These are phyloP conservation scores for Sandelia bainsii DNA, from an alignment of 2,797 vertebrate species.

Conservation along the genomic window DNA sequence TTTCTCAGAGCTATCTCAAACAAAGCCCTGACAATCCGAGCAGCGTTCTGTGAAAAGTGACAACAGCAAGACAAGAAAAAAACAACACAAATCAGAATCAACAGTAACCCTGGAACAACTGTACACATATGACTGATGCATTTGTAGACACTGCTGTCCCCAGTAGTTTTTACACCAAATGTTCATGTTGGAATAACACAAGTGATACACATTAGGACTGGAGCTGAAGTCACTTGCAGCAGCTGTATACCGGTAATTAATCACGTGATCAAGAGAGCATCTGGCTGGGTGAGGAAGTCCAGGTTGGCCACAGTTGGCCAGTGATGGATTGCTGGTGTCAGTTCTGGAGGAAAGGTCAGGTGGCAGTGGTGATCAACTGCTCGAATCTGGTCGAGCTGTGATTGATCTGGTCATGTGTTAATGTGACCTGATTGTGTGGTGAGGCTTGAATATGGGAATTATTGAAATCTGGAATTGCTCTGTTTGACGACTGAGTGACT, in stretches of 20 bases:
- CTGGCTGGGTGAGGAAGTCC: slow-evolving; percentile 28
- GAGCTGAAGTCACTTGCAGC: slow-evolving; percentile 15
- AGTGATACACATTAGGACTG: not conserved
- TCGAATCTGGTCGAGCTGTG: slow-evolving; percentile 34
- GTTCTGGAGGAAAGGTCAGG: slow-evolving; percentile 45
- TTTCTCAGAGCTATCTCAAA: slow-evolving; percentile 97
- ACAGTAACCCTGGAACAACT: not conserved
- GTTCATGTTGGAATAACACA: not conserved
- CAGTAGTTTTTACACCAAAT: too few species aligned
- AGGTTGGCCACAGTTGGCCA: slow-evolving; percentile 48
- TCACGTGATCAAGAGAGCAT: slow-evolving; percentile 40
- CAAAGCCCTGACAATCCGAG: slow-evolving; percentile 95
- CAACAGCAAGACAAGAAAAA: not conserved
- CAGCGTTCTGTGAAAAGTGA: slow-evolving; percentile 88
- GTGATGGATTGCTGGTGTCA: slow-evolving; percentile 60
- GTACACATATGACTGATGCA: not conserved
- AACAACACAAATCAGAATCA: not conserved
- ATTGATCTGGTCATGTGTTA: slow-evolving; percentile 61
- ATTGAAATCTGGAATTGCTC: slow-evolving; percentile 26
- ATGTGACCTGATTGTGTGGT: slow-evolving; percentile 40
- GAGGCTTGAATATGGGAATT: slow-evolving; percentile 30
- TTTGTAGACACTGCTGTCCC: not conserved
- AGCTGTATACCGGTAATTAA: slow-evolving; percentile 28
- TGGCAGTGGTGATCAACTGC: slow-evolving; percentile 39
- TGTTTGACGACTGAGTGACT: slow-evolving; percentile 22